A percentile compares a stretch with the other conserved stretches of the same genome.
phyloP scores from a whole-genome alignment of 2,888 invertebrate species.

The Saturnia pavonia region DNA sequence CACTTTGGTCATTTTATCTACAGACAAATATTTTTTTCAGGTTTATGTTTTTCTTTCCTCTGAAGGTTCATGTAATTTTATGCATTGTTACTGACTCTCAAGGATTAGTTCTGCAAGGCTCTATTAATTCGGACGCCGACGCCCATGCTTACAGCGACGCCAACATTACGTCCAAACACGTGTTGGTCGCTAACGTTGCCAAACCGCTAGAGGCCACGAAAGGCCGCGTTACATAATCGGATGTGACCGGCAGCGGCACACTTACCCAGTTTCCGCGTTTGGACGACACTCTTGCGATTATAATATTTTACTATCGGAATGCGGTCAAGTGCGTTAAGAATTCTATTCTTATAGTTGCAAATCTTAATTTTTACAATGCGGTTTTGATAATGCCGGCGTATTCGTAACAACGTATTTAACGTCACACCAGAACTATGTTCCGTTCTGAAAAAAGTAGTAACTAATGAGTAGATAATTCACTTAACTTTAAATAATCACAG shows the following conservation, averaged over 20 bases:
- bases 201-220: slow-evolving; percentile 33
- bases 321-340: slow-evolving; percentile 34
- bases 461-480: too few relatives aligned
- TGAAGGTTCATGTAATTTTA: too few relatives aligned
- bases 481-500: too few relatives aligned
- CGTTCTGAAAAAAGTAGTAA: too few relatives aligned
- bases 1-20: too few relatives aligned
- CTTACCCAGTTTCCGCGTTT: slow-evolving; percentile 33
- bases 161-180: slow-evolving; percentile 16
- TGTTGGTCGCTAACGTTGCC: slow-evolving; percentile 27
- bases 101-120: not conserved
- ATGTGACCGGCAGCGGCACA: slow-evolving; percentile 25
- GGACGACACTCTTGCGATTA: slow-evolving; percentile 24
- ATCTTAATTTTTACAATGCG: not conserved
- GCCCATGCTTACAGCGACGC: not conserved
- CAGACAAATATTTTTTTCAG: too few relatives aligned
- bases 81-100: too few relatives aligned
- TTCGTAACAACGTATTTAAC: too few relatives aligned
- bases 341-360: slow-evolving; percentile 20
- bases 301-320: slow-evolving; percentile 16
- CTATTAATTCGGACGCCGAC: not conserved
- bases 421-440: too few relatives aligned
- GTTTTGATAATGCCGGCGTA: not conserved
- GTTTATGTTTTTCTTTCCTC: too few relatives aligned
- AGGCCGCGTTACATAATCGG: slow-evolving; percentile 34